Base-by-base conservation (phyloP, 2,888 invertebrate genomes). In the Phragmatobia fuliginosa region DNA sequence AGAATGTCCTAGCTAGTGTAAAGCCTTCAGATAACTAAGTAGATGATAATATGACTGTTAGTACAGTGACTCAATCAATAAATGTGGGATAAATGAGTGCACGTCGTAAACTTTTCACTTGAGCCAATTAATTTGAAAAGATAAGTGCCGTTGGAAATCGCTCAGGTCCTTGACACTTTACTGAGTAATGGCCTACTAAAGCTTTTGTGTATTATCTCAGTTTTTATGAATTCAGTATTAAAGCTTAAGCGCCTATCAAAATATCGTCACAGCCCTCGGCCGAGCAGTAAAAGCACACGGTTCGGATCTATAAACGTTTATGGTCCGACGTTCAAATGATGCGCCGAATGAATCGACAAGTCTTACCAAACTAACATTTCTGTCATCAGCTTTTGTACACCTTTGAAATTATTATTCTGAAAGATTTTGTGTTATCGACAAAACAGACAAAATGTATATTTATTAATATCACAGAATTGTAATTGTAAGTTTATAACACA, bases 171-270 rank as follows among this genome's bases (percentile, higher is more conserved):
- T 21, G 25, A 59, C 59, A 45, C 38, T 66, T 59, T 11, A 49
- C 59, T 59, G 28, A 28, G 38, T 59, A 60, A 49, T 60, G 14
- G 21, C 25, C 18, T 11, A 61, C 33, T 61, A 33, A 52, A 36
- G 49, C 49, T 60, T 33, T 61, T 36, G 49, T 32, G 33, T 21
- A 61, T 59, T 66, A 67, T 61, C 60, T 49, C 60, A 67, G 67
- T 33, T 67, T 67, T 67, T 67, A 67, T 62, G 67, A 67, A 62
- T 67, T 67, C 67, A 31, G 28, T 67, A 62, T 38, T 52, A 62
- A 67, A 67, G 25, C 36, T 52, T 49, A 61, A 67, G 52, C 45
- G 38, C n/a, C 52, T n/a, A 67, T 67, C 52, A 62, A 61, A 61
- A 67, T 21, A 49, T 67, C 67, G 31, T 67, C 67, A 49, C 41